Conservation (phyloP, 2,113 vertebrate species). For the Rhineura floridana region DNA sequence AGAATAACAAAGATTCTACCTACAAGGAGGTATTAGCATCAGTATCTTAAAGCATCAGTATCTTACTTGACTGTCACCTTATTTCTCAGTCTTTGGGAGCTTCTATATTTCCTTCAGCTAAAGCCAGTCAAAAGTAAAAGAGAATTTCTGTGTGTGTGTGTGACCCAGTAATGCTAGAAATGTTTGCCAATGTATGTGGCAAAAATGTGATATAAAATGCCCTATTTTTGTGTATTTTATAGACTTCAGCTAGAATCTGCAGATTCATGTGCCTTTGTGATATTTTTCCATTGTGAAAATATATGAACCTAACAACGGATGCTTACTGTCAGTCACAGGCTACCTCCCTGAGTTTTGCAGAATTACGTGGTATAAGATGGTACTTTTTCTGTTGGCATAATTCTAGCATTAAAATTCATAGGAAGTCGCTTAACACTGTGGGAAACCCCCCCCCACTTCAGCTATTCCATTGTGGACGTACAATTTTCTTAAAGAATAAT, state of each 20-base stretch:
- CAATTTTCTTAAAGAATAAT: conserved; percentile 19
- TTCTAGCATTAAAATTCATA: not conserved
- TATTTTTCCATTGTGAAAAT: not conserved
- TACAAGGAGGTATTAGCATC: conserved; percentile 41
- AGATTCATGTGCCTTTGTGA: not conserved
- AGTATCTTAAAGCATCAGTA: not conserved
- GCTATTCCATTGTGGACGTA: not conserved
- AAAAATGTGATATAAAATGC: rapidly evolving
- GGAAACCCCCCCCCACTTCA: not conserved
- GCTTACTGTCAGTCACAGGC: not conserved
- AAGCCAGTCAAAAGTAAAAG: conserved; percentile 33
- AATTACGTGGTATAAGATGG: rapidly evolving
- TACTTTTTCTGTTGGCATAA: not conserved
- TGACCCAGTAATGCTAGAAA: not conserved
- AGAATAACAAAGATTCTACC: not conserved
- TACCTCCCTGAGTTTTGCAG: not conserved
- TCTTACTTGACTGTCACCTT: conserved; percentile 38
- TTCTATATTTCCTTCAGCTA: conserved; percentile 28
- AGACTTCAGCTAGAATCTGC: not conserved
- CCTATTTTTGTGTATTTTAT: not conserved
- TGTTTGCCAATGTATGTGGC: not conserved
- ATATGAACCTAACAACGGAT: not conserved
- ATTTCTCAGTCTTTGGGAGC: conserved; percentile 28
- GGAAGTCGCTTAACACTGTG: not conserved
- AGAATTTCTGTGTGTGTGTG: no score